Evolutionary conservation across 2,113 vertebrate species (phyloP).

Genomic region (Macaca fascicularis): T2T-MFA8v1.1 NC_088378.1:146566501-146567000

Average conservation of each 20-base stretch:
- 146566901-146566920: not conserved
- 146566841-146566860: not conserved
- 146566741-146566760: not conserved
- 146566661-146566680: not conserved
- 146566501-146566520: fast-evolving
- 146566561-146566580: not conserved
- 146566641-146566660: too few species aligned
- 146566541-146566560: not conserved
- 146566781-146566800: not conserved
- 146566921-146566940: not conserved
- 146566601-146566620: not conserved
- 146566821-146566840: not conserved
- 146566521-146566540: not conserved
- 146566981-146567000: slow-evolving; percentile 4
- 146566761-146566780: not conserved
- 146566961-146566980: not conserved
- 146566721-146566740: not conserved
- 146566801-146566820: not conserved
- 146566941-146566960: not conserved
- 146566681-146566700: not conserved
- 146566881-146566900: not conserved
- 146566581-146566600: not conserved
- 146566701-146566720: not conserved
- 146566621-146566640: not conserved
- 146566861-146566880: not conserved